phyloP scores from a whole-genome alignment of 2,888 invertebrate genomes.

The Drosophila tanythrix region DNA sequence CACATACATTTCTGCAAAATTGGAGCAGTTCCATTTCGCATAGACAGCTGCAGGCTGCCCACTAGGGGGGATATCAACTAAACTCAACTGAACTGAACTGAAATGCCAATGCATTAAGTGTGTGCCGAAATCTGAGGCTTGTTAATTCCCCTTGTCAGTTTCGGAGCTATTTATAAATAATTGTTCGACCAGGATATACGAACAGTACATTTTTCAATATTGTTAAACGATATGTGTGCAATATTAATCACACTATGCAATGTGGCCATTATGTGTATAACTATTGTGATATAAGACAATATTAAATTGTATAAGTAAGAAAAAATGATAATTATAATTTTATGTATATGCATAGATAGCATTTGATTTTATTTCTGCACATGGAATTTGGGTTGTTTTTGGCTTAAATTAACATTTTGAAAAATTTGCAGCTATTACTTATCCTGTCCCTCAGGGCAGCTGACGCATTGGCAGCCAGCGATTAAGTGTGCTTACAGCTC shows the following conservation, averaged over 20 bases:
- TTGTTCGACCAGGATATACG: conserved; percentile 35
- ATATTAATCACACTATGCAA: conserved; percentile 27
- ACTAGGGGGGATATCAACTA: conserved; percentile 21
- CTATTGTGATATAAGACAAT: neutral
- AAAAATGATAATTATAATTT: neutral
- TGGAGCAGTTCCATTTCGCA: conserved; percentile 73
- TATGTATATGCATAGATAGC: neutral
- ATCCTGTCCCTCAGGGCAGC: conserved; percentile 25
- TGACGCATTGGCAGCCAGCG: conserved; percentile 49
- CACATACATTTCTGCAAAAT: conserved; percentile 62
- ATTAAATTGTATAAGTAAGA: neutral
- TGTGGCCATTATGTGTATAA: neutral
- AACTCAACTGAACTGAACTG: conserved; percentile 21
- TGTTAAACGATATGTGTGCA: conserved; percentile 23
- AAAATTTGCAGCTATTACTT: conserved; percentile 23
- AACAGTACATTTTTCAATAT: conserved; percentile 25
- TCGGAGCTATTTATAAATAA: conserved; percentile 66
- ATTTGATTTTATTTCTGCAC: neutral
- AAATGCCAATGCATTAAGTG: conserved; percentile 55
- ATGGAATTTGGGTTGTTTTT: conserved; percentile 6
- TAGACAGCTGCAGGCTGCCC: conserved; percentile 57
- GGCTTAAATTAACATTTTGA: conserved; percentile 29
- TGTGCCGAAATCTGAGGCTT: conserved; percentile 68
- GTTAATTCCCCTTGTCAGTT: conserved; percentile 76
- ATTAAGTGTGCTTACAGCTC: conserved; percentile 44